Evolutionary conservation across 2,113 vertebrate genomes (phyloP).

Genomic region (Monopterus albus): DNA sequence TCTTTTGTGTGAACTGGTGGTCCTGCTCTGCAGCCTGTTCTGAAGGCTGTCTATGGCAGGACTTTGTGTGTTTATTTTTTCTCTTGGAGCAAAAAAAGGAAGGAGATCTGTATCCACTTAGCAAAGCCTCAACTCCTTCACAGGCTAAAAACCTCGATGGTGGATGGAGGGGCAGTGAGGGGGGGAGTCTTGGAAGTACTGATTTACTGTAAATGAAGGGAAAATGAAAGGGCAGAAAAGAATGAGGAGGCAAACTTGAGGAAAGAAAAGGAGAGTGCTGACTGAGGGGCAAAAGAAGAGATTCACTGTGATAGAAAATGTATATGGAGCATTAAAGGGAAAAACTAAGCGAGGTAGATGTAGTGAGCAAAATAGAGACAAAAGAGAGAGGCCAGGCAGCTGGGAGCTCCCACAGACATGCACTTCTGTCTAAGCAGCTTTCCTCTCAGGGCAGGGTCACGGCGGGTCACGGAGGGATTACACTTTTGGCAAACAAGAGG

Average conservation of each 20-base stretch:
- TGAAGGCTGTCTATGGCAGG: slow-evolving; percentile 41
- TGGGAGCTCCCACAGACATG: slow-evolving; percentile 76
- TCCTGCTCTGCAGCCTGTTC: slow-evolving; percentile 47
- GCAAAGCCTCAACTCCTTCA: slow-evolving; percentile 51
- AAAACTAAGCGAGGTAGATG: slow-evolving; percentile 30
- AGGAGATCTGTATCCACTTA: slow-evolving; percentile 76
- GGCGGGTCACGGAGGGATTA: slow-evolving; percentile 82
- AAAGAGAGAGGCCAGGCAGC: slow-evolving; percentile 57
- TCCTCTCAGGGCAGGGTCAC: slow-evolving; percentile 82
- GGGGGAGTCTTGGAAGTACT: slow-evolving; percentile 44
- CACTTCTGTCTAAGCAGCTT: slow-evolving; percentile 84
- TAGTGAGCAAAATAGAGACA: slow-evolving; percentile 42
- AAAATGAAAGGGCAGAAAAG: slow-evolving; percentile 5
- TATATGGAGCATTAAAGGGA: not conserved
- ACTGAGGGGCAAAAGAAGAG: slow-evolving; percentile 2
- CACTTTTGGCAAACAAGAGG: slow-evolving; percentile 87
- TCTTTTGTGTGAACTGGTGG: slow-evolving; percentile 48
- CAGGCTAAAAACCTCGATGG: slow-evolving; percentile 39
- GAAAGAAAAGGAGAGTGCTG: not conserved
- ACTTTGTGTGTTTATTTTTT: slow-evolving; percentile 69
- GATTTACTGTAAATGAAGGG: slow-evolving; percentile 19
- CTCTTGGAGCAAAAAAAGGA: slow-evolving; percentile 42
- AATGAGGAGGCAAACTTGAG: slow-evolving; percentile 11
- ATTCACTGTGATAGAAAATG: not conserved
- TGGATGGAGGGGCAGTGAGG: slow-evolving; percentile 31